Conservation (phyloP, 2,888 invertebrate genomes). For the Tholera decimalis region DNA sequence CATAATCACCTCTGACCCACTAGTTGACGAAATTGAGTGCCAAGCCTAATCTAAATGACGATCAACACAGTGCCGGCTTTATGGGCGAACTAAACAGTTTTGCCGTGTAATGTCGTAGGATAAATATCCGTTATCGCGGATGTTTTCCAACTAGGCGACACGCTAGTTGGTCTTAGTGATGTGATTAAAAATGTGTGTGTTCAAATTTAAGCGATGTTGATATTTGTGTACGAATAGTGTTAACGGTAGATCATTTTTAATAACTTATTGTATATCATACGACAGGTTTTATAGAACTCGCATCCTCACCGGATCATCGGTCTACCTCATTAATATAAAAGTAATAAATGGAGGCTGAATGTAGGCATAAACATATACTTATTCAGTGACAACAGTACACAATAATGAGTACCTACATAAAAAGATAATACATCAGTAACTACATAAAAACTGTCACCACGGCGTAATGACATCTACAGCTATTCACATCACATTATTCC, state of each 20-base stretch:
- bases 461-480: constrained; percentile 70
- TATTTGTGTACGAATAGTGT: too few relatives aligned
- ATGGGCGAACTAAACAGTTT: constrained; percentile 64
- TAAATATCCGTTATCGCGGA: constrained; percentile 67
- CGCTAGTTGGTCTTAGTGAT: constrained; percentile 48
- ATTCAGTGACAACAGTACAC: constrained; percentile 1
- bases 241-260: not conserved
- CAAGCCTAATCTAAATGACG: constrained; percentile 74
- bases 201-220: not conserved
- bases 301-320: too few relatives aligned
- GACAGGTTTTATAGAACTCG: too few relatives aligned
- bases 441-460: constrained; percentile 66
- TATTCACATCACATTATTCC: constrained; percentile 75
- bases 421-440: constrained; percentile 35
- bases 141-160: constrained; percentile 66
- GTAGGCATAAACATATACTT: not conserved
- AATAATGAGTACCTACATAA: constrained; percentile 9
- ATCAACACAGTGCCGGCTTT: constrained; percentile 72
- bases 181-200: not conserved
- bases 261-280: not conserved
- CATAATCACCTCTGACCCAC: constrained; percentile 56
- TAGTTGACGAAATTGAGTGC: constrained; percentile 76
- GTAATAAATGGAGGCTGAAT: not conserved
- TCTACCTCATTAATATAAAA: not conserved
- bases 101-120: constrained; percentile 71